Conservation (phyloP, 2,888 invertebrate genomes). For the Rhagonycha lutea region DNA sequence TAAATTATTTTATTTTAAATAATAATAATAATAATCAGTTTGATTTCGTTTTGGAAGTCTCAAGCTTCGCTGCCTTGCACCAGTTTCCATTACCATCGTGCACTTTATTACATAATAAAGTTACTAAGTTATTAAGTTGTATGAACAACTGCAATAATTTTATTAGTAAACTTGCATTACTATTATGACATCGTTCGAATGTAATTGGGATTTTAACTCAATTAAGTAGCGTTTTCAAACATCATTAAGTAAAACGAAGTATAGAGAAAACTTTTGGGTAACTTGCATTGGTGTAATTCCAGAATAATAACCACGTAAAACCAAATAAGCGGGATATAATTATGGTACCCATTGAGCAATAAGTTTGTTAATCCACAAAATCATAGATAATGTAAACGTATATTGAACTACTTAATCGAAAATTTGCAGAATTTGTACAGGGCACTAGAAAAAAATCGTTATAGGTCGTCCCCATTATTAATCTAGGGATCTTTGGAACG, state of each 20-base stretch:
- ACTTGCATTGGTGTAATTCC: neutral
- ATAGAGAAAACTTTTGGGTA: neutral
- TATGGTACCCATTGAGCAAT: neutral
- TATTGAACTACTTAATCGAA: too few species aligned
- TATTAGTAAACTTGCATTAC: neutral
- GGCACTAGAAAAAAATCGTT: too few species aligned
- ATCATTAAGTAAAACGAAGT: neutral
- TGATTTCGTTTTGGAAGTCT: neutral
- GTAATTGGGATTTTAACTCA: neutral
- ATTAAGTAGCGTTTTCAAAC: neutral
- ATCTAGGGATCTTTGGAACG: too few species aligned
- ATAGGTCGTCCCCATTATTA: too few species aligned
- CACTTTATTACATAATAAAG: neutral
- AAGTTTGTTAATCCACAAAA: neutral
- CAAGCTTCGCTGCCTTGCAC: neutral
- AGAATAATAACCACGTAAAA: neutral
- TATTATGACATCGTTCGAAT: neutral
- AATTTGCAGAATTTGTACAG: too few species aligned
- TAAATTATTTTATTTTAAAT: too few species aligned
- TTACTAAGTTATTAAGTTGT: neutral
- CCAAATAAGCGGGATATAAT: neutral
- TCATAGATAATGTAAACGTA: neutral
- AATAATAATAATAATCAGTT: neutral
- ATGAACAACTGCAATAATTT: neutral
- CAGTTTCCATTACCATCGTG: neutral